Conservation (phyloP, 2,113 vertebrate genomes). For the Vulpes vulpes region DNA sequence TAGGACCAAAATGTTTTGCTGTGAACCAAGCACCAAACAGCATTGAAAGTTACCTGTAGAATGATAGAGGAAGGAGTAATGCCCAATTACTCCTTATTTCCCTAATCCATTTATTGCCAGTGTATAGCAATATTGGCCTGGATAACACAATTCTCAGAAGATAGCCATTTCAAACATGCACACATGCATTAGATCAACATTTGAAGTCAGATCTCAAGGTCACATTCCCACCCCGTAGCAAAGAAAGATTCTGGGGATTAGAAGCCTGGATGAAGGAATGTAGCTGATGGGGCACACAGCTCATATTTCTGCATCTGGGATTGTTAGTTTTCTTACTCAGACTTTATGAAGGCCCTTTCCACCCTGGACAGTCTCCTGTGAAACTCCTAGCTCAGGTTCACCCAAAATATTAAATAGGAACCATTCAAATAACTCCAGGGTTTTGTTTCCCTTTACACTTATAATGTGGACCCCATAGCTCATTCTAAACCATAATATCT, state of each 20-base stretch:
- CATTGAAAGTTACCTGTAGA: background rate
- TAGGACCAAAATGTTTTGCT: background rate
- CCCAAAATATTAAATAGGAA: background rate
- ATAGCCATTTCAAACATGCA: constrained; percentile 13
- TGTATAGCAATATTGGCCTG: background rate
- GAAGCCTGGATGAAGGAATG: background rate
- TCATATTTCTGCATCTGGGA: background rate
- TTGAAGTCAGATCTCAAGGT: background rate
- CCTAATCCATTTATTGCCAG: background rate
- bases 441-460: background rate
- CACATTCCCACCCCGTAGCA: background rate
- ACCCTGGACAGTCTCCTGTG: background rate
- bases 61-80: background rate
- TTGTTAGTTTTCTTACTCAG: background rate
- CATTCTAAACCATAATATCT: background rate
- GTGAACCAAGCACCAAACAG: background rate
- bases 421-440: background rate
- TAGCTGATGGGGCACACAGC: background rate
- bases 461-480: background rate
- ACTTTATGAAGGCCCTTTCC: background rate
- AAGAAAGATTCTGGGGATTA: constrained; percentile 24
- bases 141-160: background rate
- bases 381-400: background rate
- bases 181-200: background rate
- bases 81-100: background rate